These are phyloP conservation scores for Fragum sueziense DNA, from an alignment of 2,888 invertebrate species.

Conservation along the genomic window DNA sequence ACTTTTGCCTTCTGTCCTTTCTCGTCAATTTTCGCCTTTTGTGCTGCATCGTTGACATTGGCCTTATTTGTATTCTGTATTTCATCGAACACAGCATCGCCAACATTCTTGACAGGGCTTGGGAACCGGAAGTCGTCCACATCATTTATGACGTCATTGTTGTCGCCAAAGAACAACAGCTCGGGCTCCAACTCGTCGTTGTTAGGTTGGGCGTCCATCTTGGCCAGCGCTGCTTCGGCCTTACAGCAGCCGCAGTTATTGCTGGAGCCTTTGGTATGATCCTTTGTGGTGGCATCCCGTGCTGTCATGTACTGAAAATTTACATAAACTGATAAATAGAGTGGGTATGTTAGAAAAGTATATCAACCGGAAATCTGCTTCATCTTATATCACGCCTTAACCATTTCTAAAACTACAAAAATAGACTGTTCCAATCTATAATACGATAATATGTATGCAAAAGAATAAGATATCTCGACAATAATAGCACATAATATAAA, in stretches of 20 bases:
- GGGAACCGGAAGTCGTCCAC: constrained; percentile 41
- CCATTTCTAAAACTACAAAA: no score
- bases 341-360: no score
- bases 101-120: constrained; percentile 38
- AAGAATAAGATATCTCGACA: no score
- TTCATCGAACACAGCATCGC: not conserved
- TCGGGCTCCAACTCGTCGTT: constrained; percentile 20
- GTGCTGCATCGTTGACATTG: not conserved
- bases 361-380: no score
- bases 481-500: no score
- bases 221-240: constrained; percentile 10
- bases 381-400: no score
- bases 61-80: not conserved
- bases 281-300: constrained; percentile 13
- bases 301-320: constrained; percentile 34
- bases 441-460: no score
- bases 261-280: not conserved
- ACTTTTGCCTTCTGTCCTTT: not conserved
- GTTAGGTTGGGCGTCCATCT: not conserved
- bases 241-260: constrained; percentile 36
- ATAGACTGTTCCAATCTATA: no score
- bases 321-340: not conserved
- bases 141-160: constrained; percentile 33
- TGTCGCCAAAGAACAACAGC: constrained; percentile 15
- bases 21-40: not conserved